Base-by-base conservation (phyloP, 2,888 invertebrate genomes). In the Spodoptera littoralis region DNA sequence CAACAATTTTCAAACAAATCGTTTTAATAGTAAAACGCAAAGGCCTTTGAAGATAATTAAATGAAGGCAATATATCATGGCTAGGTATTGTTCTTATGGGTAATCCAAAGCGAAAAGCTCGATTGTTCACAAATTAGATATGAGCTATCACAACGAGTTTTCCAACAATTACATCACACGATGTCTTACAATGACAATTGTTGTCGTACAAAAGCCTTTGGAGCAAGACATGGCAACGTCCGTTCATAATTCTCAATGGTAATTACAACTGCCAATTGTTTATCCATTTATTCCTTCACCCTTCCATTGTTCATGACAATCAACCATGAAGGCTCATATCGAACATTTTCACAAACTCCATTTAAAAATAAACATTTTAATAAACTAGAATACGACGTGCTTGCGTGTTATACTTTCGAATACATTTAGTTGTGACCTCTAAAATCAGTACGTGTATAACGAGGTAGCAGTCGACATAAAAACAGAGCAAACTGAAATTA, bases 361-460 rank as follows among this genome's bases (percentile, higher is more conserved):
- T 70, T 80, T 65, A 65, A 76, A 79, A 80, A 85, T 86, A 82
- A 82, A 74, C 84, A 83, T 86, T 86, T 86, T 86, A 88, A 88
- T 88, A 84, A 84, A 84, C 82, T 77, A 76, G 71, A 77, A 79
- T 79, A 85, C 89, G 87, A 86, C 89, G 87, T 88, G 87, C 77
- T 71, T 42, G 76, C 79, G 78, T 82, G 84, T 75, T 75, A 81
- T 82, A 92, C 93, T 93, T 93, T 94, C 92, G 86, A 93, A 90
- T 86, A 78, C 81, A 75, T 77, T 80, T 75, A 70, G 77, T 76
- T 81, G 82, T 87, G 92, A 91, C 93, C 93, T 93, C 91, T 88
- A 92, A 92, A 92, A 84, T 82, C 90, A 89, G 84, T 82, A 88
- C 88, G 91, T 89, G 89, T 89, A 84, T 87, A 90, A 90, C 85